Conservation (phyloP, 2,888 invertebrate genomes). For the Xestia c-nigrum region DNA sequence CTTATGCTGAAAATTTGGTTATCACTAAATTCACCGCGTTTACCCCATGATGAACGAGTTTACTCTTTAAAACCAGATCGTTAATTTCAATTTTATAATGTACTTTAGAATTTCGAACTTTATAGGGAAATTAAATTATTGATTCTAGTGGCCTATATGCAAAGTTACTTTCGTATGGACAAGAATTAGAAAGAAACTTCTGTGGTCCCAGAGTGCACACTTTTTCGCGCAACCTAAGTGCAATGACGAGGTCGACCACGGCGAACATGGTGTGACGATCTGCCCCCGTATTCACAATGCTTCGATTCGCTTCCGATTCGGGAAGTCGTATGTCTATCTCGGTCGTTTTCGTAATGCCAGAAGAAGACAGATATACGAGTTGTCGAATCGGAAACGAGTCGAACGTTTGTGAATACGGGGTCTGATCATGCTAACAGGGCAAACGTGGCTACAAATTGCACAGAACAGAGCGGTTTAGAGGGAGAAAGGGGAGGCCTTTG, state of each 20-base stretch:
- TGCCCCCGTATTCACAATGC: no score
- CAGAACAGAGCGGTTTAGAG: no score
- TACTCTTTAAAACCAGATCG: background rate
- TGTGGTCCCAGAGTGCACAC: background rate
- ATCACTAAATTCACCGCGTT: background rate
- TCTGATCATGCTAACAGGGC: no score
- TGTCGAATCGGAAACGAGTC: no score
- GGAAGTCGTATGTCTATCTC: no score
- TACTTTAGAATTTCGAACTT: background rate
- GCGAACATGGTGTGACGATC: no score
- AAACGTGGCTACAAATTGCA: no score
- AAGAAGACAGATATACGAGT: no score
- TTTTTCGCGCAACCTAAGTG: background rate
- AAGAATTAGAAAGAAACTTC: background rate
- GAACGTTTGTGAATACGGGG: no score
- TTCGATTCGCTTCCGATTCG: no score
- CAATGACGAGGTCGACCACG: background rate
- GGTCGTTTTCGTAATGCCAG: no score
- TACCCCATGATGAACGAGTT: background rate
- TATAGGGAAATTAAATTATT: background rate
- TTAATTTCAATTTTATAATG: background rate
- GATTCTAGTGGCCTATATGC: background rate
- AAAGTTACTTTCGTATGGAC: background rate
- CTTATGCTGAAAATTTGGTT: background rate
- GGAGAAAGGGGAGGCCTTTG: no score